phyloP scores from a whole-genome alignment of 2,113 vertebrate species.

The Myanophis thanlyinensis region DNA sequence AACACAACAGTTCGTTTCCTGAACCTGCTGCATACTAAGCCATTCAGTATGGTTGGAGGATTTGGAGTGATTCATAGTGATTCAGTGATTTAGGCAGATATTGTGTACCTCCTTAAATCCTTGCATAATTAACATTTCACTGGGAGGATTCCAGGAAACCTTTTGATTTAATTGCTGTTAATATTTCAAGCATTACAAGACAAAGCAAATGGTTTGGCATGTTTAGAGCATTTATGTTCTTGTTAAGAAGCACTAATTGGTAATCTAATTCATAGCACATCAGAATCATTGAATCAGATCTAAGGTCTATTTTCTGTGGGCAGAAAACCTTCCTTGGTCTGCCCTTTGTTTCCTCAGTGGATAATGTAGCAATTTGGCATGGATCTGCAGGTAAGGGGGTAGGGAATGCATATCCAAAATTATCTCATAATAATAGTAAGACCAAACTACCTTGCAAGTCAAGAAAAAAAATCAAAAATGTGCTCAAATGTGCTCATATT shows the following conservation, averaged over 20 bases:
- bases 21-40: not conserved
- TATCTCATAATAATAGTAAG: not conserved
- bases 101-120: not conserved
- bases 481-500: too few relatives aligned
- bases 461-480: not conserved
- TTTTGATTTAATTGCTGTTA: not conserved
- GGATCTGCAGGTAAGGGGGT: not conserved
- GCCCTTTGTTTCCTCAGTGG: not conserved
- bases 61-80: not conserved
- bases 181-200: constrained; percentile 16
- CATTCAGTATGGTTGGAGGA: not conserved
- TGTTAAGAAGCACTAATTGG: not conserved
- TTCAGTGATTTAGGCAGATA: not conserved
- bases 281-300: not conserved
- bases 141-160: constrained; percentile 2
- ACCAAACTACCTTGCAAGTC: not conserved
- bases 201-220: not conserved
- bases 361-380: not conserved
- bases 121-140: constrained; percentile 15
- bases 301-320: not conserved
- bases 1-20: not conserved
- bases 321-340: not conserved
- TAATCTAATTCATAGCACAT: not conserved
- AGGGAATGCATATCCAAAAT: not conserved
- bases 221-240: not conserved